Evolutionary conservation across 2,888 invertebrate genomes (phyloP), one percentile per base, ranked within the genome.

Genomic region (Eudasyphora cyanicolor): DNA sequence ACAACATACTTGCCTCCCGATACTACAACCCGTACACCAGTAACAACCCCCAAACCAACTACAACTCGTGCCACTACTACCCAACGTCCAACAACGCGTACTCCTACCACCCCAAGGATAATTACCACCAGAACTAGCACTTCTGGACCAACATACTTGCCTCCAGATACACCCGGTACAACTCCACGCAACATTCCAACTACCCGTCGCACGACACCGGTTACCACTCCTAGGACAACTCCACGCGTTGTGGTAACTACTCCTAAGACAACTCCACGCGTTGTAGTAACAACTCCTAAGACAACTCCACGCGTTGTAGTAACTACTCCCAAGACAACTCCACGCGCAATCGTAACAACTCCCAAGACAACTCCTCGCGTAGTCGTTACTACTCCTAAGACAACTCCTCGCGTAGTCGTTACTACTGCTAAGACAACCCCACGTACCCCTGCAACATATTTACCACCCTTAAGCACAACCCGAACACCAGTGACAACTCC

Each of bases 1-100:
- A 85, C 87, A 10, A 21, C 89, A 86, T 82, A 90, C 86, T n/a
- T 83, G 79, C 71, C 88, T 35, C 62, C 82, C 38, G 64, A n/a
- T n/a, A n/a, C 70, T 7, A 24, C 69, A 1, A 80, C 81, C 6
- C 81, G 45, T 38, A 14, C 12, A 12, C 7, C 38, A 38, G n/a
- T n/a, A n/a, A n/a, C n/a, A n/a, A n/a, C n/a, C n/a, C n/a, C n/a
- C n/a, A n/a, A n/a, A n/a, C 87, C 86, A 49, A 84, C 78, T 14
- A 86, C 88, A 32, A 79, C 75, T 8, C 42, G 51, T 12, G 64
- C 77, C 3, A 60, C 60, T 14, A 60, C 60, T 29, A 73, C 80
- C 12, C 70, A 89, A 87, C 17, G 82, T 1, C 24, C 32, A 32
- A 75, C 82, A n/a, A 75, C 90, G 87, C 21, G 83, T 80, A 17